A percentile compares a stretch with the other conserved stretches of the same genome.
phyloP scores from a whole-genome alignment of 2,113 vertebrate species.

The Chaenocephalus aceratus region DNA sequence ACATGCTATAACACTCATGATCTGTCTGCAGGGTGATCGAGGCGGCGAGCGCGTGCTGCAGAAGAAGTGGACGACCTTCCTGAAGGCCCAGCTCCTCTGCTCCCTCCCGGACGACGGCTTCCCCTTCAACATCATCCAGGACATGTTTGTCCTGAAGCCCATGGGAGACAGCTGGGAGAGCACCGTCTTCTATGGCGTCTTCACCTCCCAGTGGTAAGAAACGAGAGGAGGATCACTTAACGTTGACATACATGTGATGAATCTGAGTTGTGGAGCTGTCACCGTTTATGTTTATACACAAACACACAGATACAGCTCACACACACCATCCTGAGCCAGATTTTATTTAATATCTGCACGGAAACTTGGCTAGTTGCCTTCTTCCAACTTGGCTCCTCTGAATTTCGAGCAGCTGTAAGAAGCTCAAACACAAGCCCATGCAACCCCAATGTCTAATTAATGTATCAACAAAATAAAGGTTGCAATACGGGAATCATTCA shows the following conservation, averaged over 20 bases:
- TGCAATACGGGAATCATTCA: constrained; percentile 40
- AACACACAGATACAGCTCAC: constrained; percentile 23
- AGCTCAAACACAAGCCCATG: constrained; percentile 45
- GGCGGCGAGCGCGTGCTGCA: constrained; percentile 95
- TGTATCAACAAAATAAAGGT: constrained; percentile 46
- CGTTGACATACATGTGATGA: not conserved
- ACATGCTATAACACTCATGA: not conserved
- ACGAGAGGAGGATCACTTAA: not conserved
- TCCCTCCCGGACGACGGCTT: constrained; percentile 92
- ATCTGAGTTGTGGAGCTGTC: constrained; percentile 2
- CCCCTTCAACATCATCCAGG: constrained; percentile 97
- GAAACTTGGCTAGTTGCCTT: constrained; percentile 37
- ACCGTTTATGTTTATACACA: constrained; percentile 18
- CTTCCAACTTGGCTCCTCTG: constrained; percentile 33
- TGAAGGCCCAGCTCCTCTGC: constrained; percentile 96
- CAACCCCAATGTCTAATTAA: constrained; percentile 47
- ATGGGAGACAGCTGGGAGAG: constrained; percentile 87
- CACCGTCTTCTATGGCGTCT: constrained; percentile 94
- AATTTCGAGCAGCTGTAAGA: constrained; percentile 59
- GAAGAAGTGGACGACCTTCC: constrained; percentile 97
- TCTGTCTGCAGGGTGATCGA: constrained; percentile 87
- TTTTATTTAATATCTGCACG: constrained; percentile 36
- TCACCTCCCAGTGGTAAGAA: constrained; percentile 95
- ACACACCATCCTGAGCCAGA: constrained; percentile 34
- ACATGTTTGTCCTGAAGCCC: constrained; percentile 93